phyloP scores from a whole-genome alignment of 2,888 invertebrate genomes.

The Epinotia brunnichana region DNA sequence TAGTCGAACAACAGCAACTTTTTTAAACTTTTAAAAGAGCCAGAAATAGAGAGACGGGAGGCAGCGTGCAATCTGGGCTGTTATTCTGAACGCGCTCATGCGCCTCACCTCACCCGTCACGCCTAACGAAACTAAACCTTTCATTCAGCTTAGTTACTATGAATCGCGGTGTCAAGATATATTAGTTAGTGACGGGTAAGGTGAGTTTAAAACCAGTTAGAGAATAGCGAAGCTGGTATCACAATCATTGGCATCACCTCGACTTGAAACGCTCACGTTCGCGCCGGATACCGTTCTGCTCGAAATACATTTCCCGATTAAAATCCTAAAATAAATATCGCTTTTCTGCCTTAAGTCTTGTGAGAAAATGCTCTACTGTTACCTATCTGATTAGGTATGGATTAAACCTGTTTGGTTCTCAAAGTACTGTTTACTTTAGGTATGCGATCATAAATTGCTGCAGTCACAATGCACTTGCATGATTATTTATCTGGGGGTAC shows the following conservation, averaged over 20 bases:
- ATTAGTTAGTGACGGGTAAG: too few species aligned
- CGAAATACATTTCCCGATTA: slow-evolving; percentile 33
- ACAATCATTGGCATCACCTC: slow-evolving; percentile 9
- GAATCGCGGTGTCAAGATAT: too few species aligned
- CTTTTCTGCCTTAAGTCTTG: not conserved
- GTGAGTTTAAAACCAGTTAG: too few species aligned
- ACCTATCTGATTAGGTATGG: slow-evolving; percentile 5
- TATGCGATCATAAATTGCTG: slow-evolving; percentile 6
- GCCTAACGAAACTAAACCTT: too few species aligned
- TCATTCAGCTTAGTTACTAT: too few species aligned
- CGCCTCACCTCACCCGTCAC: too few species aligned
- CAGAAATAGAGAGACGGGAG: slow-evolving; percentile 22
- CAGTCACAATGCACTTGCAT: not conserved
- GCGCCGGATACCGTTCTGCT: slow-evolving; percentile 33
- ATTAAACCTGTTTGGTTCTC: slow-evolving; percentile 5
- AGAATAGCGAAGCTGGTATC: slow-evolving; percentile 13
- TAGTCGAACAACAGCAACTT: not conserved
- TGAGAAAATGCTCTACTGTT: slow-evolving; percentile 9
- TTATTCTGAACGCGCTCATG: too few species aligned
- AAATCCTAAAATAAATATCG: slow-evolving; percentile 29
- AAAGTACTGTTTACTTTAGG: slow-evolving; percentile 10
- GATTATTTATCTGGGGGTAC: too few species aligned
- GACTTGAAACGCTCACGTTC: slow-evolving; percentile 35
- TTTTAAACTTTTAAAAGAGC: not conserved
- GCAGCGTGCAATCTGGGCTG: too few species aligned